Percentiles rank a stretch among this genome's conserved stretches.
These are phyloP conservation scores for Microctonus brassicae DNA, from an alignment of 2,888 invertebrate species.

Conservation along the genomic window DNA sequence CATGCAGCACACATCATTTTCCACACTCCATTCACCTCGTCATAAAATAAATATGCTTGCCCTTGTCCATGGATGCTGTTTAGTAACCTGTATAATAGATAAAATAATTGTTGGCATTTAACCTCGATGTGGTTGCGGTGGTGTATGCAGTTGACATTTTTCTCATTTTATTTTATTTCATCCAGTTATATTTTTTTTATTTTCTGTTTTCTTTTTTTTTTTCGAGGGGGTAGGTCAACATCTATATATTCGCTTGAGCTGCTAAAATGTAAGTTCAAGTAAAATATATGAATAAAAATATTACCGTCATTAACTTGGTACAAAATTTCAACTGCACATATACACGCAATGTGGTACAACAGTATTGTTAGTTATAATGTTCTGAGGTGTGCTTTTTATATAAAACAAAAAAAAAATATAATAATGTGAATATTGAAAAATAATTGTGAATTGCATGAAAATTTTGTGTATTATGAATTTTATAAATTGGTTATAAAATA, in stretches of 20 bases:
- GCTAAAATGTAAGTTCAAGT: neutral
- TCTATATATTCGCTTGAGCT: neutral
- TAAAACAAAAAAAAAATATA: neutral
- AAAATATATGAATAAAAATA: neutral
- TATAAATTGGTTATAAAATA: neutral
- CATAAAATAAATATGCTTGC: slow-evolving; percentile 4
- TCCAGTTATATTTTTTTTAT: neutral
- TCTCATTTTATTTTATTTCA: neutral
- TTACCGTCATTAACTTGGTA: neutral
- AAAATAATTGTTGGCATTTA: neutral
- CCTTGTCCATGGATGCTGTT: neutral
- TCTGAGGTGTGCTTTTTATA: neutral
- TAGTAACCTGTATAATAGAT: neutral
- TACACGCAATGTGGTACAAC: neutral
- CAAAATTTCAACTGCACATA: neutral
- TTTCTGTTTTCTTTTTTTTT: neutral
- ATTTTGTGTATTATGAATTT: neutral
- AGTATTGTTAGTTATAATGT: neutral
- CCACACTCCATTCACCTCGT: slow-evolving; percentile 6
- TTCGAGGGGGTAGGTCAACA: neutral
- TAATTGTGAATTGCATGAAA: neutral
- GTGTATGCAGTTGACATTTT: neutral
- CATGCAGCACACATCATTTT: neutral
- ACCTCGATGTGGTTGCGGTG: neutral
- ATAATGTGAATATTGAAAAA: neutral